Evolutionary conservation across 2,797 vertebrate species (phyloP), one percentile per base, ranked within the genome.

Genomic region (Oryzias sinensis): DNA sequence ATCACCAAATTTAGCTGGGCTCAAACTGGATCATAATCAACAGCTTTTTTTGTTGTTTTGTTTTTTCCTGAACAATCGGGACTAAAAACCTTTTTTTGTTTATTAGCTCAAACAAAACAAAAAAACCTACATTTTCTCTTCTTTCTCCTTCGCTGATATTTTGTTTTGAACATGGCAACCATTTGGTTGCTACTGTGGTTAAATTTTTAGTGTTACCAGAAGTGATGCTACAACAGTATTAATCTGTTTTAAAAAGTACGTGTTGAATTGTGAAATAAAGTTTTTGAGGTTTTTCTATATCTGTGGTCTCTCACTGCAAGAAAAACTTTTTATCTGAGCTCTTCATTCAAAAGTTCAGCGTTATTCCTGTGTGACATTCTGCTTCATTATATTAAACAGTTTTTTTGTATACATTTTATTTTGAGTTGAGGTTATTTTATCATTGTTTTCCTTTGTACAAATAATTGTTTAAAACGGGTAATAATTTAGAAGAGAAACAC

Each of bases 181-280:
- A 59, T 27, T 77, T 55, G 50, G 62, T 74, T 68, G 74, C 43
- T 65, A 75, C 77, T 79, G 72, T 86, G 65, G 64, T 80, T 70
- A 37, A 68, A 72, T 73, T 44, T 24, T 70, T 15, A 29, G n/a
- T 48, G 16, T 62, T 59, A 59, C 59, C 65, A 59, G 47, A 63
- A 60, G 61, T 76, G 59, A 61, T 68, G 9, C 66, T 53, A 37
- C 33, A 37, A 37, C 33, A 37, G 33, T 37, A 37, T 37, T 37
- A 37, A 37, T 37, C 60, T 71, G 70, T 91, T 81, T 70, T 85
- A 76, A 81, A 68, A 52, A 84, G 75, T 78, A 83, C 86, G 87
- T 82, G 77, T 78, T 87, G 80, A 74, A n/a, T 75, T 91, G 77
- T 81, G 81, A 87, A 91, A 90, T 88, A 89, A 88, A 90, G 68